Evolutionary conservation across 2,113 vertebrate genomes (phyloP).

Genomic region (Lagopus muta): DNA sequence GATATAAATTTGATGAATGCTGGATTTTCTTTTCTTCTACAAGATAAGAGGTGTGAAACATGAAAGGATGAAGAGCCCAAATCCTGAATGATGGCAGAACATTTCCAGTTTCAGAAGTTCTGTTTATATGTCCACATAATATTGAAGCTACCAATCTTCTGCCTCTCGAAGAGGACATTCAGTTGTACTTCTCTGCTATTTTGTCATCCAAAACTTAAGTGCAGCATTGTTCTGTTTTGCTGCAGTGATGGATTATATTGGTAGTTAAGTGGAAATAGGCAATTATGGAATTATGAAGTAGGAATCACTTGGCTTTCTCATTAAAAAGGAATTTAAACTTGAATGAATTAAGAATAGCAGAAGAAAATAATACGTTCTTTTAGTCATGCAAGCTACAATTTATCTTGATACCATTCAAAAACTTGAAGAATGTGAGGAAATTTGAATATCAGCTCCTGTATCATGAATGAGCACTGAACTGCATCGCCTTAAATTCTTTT

Average conservation of each 20-base stretch:
- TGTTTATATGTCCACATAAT: neutral
- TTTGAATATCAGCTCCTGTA: neutral
- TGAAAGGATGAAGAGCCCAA: neutral
- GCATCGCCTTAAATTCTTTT: neutral
- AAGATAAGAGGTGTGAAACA: neutral
- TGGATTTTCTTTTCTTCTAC: accelerated
- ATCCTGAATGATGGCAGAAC: neutral
- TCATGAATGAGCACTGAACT: neutral
- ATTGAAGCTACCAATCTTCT: neutral
- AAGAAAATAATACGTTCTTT: neutral
- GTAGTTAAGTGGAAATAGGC: neutral
- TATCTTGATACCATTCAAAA: slow-evolving; percentile 3
- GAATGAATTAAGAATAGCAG: neutral
- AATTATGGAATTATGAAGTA: neutral
- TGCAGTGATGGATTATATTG: neutral
- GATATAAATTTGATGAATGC: neutral
- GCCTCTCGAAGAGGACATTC: neutral
- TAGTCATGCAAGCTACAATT: neutral
- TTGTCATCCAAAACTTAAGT: neutral
- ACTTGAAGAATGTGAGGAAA: neutral
- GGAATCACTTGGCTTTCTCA: neutral
- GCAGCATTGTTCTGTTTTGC: neutral
- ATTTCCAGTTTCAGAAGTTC: neutral
- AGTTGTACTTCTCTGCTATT: neutral
- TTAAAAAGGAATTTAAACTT: neutral